Conservation (phyloP, 92 coral and sea anemone genomes). For the Zoanthus sansibaricus region DNA sequence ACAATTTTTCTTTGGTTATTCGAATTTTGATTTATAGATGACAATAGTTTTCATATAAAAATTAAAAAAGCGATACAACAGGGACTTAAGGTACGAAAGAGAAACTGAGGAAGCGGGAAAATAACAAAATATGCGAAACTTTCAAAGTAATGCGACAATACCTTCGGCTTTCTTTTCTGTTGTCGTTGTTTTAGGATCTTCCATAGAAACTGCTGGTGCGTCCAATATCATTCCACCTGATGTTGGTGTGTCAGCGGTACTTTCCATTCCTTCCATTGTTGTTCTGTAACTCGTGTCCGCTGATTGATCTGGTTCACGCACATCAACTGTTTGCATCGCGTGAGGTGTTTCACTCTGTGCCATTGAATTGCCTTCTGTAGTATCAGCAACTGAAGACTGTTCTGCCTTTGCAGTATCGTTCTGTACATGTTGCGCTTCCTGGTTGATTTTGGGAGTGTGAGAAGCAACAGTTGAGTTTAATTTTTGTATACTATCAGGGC, state of each 20-base stretch:
- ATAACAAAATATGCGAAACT: no score
- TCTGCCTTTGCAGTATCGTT: not conserved
- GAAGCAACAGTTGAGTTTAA: not conserved
- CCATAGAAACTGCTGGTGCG: constrained; percentile 20
- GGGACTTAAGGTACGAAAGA: no score
- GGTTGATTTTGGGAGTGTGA: not conserved
- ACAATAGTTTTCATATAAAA: no score
- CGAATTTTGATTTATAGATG: no score
- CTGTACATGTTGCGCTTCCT: not conserved
- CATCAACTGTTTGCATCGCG: constrained; percentile 8
- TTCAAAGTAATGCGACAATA: not conserved
- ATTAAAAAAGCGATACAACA: no score
- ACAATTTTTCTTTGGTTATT: no score
- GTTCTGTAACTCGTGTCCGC: constrained; percentile 9
- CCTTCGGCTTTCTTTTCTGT: not conserved
- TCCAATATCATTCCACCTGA: not conserved
- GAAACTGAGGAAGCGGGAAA: no score
- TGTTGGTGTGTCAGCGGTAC: not conserved
- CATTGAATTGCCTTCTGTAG: constrained; percentile 4
- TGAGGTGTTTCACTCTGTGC: not conserved
- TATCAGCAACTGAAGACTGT: not conserved
- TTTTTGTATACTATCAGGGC: not conserved
- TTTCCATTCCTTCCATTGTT: not conserved
- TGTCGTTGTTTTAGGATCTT: not conserved
- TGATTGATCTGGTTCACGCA: constrained; percentile 1